phyloP scores from a whole-genome alignment of 30 jellyfish, hydroid and myxozoan genomes.

The Hydractinia symbiolongicarpus region DNA sequence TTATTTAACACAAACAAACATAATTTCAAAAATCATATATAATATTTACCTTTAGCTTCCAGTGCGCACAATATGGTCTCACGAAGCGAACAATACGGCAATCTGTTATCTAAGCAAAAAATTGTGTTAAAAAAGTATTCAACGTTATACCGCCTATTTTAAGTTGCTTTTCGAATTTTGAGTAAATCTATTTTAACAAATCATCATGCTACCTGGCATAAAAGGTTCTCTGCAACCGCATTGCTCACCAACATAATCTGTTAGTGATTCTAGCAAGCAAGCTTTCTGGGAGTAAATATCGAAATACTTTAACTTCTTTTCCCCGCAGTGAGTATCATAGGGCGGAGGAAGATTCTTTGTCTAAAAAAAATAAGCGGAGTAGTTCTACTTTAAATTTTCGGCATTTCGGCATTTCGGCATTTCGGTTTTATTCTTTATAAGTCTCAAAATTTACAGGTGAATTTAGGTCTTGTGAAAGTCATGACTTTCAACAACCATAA shows the following conservation, averaged over 20 bases:
- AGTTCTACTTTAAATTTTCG: too few species aligned
- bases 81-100: conserved; percentile 65
- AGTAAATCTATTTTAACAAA: not conserved
- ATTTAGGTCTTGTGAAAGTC: too few species aligned
- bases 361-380: conserved; percentile 28
- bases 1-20: too few species aligned
- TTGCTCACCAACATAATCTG: conserved; percentile 44
- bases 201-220: conserved; percentile 78
- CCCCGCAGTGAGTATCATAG: conserved; percentile 79
- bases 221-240: conserved; percentile 79
- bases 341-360: conserved; percentile 89
- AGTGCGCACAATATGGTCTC: conserved; percentile 56
- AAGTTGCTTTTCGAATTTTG: not conserved
- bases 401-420: too few species aligned
- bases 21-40: not conserved
- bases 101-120: conserved; percentile 41
- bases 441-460: too few species aligned
- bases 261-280: conserved; percentile 69
- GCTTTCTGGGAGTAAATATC: conserved; percentile 52
- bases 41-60: conserved; percentile 54
- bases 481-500: too few species aligned
- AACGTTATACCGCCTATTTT: too few species aligned
- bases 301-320: conserved; percentile 37
- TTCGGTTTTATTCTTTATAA: too few species aligned
- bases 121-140: not conserved